Base-by-base conservation (phyloP, 2,113 vertebrate genomes). In the Himantopus leucocephalus region DNA sequence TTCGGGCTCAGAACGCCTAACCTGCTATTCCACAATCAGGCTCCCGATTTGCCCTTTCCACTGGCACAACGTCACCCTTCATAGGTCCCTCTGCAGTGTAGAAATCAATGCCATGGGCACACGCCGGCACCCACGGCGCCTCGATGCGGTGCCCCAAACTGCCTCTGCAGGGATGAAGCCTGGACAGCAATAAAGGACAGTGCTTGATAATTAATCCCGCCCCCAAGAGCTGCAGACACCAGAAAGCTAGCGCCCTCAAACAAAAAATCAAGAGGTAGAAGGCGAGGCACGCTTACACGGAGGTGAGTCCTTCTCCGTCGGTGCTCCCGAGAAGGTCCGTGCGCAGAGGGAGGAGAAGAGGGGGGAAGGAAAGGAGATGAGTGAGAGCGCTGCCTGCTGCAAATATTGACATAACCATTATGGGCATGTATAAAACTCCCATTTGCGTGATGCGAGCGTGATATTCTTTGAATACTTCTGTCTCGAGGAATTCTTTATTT, bases 401-500 rank as follows among this genome's bases (percentile, higher is more conserved):
- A 96, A 96, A 98, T 97, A 98, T 97, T 94, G 97, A 97, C 95
- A 97, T 74, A 98, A 82, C 97, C 96, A 94, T 97, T 97, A 97
- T 5, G 86, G 95, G 96, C 93, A 94, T 75, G 96, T 96, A 95
- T 97, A 97, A 97, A 98, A 95, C 94, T 96, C 97, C 96, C 96
- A 89, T 97, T 97, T 93, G 91, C 66, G 90, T 76, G 97, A 95
- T 89, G 96, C 53, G 48, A 95, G 96, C 15, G 68, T 68, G 95
- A 85, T 97, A 92, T 96, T 94, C 97, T 96, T 95, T 85, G 96
- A 97, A 96, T 95, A 97, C 96, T 96, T 97, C 96, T 97, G 97
- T 98, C 98, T 98, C 48, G n/a, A 97, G 95, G 95, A 98, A 98
- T 97, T 97, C 98, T 98, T 98, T 98, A 98, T 97, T 98, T 98